These are phyloP conservation scores for Callipepla californica DNA, from an alignment of 2,113 vertebrate species.

Conservation along the genomic window DNA sequence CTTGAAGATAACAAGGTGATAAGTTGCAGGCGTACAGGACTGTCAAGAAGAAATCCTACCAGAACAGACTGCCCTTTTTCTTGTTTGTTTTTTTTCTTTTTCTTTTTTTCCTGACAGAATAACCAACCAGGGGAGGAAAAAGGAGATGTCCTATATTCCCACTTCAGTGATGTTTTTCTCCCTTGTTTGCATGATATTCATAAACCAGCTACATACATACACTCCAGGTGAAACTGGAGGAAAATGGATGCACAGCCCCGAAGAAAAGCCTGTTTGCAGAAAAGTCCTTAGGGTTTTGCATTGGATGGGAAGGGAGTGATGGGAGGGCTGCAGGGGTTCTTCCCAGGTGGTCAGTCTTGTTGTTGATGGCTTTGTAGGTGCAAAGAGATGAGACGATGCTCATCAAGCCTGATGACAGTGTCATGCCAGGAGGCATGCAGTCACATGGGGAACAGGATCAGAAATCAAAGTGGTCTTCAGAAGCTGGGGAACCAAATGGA, in stretches of 20 bases:
- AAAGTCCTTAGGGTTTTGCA: neutral
- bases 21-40: neutral
- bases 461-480: neutral
- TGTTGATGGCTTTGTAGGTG: neutral
- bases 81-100: neutral
- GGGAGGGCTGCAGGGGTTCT: neutral
- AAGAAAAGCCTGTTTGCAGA: neutral
- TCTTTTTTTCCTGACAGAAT: neutral
- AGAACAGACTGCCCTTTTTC: neutral
- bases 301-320: neutral
- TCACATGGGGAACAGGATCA: fast-evolving
- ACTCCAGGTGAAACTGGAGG: neutral
- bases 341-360: fast-evolving
- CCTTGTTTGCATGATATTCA: neutral
- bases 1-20: neutral
- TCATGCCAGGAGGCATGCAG: fast-evolving
- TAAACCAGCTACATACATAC: neutral
- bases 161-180: neutral
- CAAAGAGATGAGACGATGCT: neutral
- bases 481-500: neutral
- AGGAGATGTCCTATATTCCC: neutral
- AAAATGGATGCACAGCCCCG: neutral
- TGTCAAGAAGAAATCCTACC: neutral
- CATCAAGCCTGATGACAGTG: neutral
- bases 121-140: neutral